phyloP scores from a whole-genome alignment of 1,140 invertebrate genomes.

The Penaeus chinensis region DNA sequence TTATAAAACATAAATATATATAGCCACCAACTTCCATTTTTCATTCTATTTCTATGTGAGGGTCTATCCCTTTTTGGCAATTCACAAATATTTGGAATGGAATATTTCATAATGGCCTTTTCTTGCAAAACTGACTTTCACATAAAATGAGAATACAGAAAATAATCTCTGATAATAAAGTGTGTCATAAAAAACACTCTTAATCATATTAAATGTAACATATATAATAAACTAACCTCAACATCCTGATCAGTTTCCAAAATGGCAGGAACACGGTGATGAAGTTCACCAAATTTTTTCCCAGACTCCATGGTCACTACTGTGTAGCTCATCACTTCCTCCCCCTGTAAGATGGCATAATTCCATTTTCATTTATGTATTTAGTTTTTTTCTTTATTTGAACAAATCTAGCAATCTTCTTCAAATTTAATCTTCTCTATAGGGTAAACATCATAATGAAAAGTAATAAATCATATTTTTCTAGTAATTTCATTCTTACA shows the following conservation, averaged over 20 bases:
- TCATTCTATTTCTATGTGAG: background rate
- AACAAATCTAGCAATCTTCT: too few relatives aligned
- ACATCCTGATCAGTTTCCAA: slow-evolving; percentile 78
- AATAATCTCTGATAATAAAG: background rate
- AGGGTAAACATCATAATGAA: too few relatives aligned
- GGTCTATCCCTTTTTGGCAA: too few relatives aligned
- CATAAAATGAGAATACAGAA: too few relatives aligned
- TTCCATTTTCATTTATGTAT: too few relatives aligned
- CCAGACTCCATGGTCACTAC: slow-evolving; percentile 84
- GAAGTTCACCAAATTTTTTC: slow-evolving; percentile 77
- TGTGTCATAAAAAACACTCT: background rate
- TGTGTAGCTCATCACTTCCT: slow-evolving; percentile 79
- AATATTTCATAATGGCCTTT: too few relatives aligned
- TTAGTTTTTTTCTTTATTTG: too few relatives aligned
- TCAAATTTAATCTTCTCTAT: too few relatives aligned
- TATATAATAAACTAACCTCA: slow-evolving; percentile 69
- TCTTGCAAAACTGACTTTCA: too few relatives aligned
- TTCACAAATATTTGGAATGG: too few relatives aligned
- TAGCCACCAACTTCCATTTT: background rate
- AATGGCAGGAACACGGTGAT: slow-evolving; percentile 84
- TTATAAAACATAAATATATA: background rate
- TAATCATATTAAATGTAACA: background rate
- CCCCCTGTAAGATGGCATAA: slow-evolving; percentile 67
- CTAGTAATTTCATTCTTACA: too few relatives aligned
- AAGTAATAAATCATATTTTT: too few relatives aligned